Evolutionary conservation across 1,140 invertebrate genomes (phyloP), one percentile per base, ranked within the genome.

Genomic region (Drosophila melanica): DNA sequence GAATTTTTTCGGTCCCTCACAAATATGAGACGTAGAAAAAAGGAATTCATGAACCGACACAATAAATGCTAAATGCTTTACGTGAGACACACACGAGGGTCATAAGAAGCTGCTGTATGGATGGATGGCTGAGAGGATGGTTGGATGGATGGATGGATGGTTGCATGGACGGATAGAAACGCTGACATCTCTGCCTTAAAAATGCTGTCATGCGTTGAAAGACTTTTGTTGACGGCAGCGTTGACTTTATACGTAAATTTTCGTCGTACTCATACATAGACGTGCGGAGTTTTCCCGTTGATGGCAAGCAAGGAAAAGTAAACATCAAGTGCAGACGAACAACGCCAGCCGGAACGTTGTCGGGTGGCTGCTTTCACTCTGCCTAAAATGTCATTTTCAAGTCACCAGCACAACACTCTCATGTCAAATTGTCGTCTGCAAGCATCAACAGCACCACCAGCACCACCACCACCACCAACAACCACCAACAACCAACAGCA

Each of bases 221-320:
- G 64, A 78, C 75, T 87, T 74, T 87, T 82, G 82, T 87, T 85
- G 81, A 85, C 64, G 82, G 55, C 65, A 12, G 59, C 84, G 79
- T 77, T 89, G 82, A 82, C 79, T 87, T 89, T 82, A 82, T 87
- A 87, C 79, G 84, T 87, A 84, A 87, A 87, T 89, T 87, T 87
- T 78, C 78, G 23, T 54, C 54, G 63, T 59, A 39, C 39, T 58
- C 62, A 63, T 42, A 58, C 48, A 20, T 58, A 67, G 70, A 73
- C 41, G 77, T 64, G 75, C 42, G 57, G 82, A 86, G 81, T 82
- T 79, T 87, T 72, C 45, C 16, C 72, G 55, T 77, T 89, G 82
- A 82, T 79, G 79, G 82, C 58, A 81, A 78, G 58, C 65, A 54
- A 47, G 63, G 53, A 67, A 68, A 71, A 75, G 63, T 81, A 85